These are phyloP conservation scores for Catalaphyllia jardinei DNA, from an alignment of 64 coral and sea anemone species.

Conservation along the genomic window DNA sequence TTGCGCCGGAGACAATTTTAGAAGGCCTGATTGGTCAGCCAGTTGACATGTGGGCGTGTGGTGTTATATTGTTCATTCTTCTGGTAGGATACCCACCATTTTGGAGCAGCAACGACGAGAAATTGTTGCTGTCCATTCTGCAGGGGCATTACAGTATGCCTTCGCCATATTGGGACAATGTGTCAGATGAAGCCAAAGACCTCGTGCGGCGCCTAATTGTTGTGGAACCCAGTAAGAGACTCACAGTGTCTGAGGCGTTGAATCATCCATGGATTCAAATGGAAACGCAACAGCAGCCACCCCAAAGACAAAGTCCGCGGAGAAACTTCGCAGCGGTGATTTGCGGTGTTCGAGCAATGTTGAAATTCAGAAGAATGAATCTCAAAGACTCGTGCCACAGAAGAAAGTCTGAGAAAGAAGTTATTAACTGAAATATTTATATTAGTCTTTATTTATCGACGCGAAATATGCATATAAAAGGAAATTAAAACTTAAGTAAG, in stretches of 20 bases:
- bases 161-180: slow-evolving; percentile 68
- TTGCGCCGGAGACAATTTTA: slow-evolving; percentile 94
- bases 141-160: slow-evolving; percentile 65
- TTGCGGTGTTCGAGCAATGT: slow-evolving; percentile 83
- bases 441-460: too few species aligned
- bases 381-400: slow-evolving; percentile 7
- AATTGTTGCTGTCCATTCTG: slow-evolving; percentile 77
- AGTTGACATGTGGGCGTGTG: slow-evolving; percentile 93
- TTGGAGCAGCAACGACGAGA: slow-evolving; percentile 83
- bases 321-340: slow-evolving; percentile 73
- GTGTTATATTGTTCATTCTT: slow-evolving; percentile 79
- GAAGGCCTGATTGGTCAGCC: slow-evolving; percentile 77
- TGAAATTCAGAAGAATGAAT: slow-evolving; percentile 69
- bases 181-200: slow-evolving; percentile 73
- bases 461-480: too few species aligned
- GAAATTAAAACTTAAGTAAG: too few species aligned
- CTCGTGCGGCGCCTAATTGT: slow-evolving; percentile 66
- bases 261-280: slow-evolving; percentile 83
- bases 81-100: slow-evolving; percentile 88
- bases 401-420: slow-evolving; percentile 2
- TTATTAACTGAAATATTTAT: neutral
- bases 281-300: neutral
- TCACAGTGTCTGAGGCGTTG: slow-evolving; percentile 67
- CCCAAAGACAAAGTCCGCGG: neutral
- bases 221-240: slow-evolving; percentile 48